Percentiles rank a stretch among this genome's conserved stretches.
phyloP scores from a whole-genome alignment of 2,888 invertebrate genomes.

The Patella ulyssiponensis region DNA sequence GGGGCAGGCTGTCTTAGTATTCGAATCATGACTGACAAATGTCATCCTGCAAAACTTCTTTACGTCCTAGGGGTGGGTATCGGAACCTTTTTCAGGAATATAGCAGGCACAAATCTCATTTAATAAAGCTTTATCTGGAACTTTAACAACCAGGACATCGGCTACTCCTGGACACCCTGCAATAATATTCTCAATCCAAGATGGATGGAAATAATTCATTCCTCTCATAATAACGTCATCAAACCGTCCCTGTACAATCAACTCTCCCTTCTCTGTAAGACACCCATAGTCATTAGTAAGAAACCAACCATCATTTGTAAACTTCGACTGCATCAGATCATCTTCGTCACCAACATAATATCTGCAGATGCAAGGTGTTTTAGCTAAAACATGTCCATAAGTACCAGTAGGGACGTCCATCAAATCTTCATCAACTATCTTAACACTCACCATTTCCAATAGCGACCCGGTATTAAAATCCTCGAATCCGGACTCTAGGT shows the following conservation, averaged over 20 bases:
- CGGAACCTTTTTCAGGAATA: neutral
- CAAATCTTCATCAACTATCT: conserved; percentile 24
- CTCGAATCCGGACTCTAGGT: conserved; percentile 18
- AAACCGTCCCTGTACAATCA: conserved; percentile 13
- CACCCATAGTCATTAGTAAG: conserved; percentile 11
- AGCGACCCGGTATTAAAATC: conserved; percentile 26
- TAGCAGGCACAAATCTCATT: conserved; percentile 14
- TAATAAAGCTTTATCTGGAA: conserved; percentile 7
- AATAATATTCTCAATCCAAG: conserved; percentile 27
- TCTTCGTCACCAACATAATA: conserved; percentile 6
- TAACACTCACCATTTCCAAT: conserved; percentile 16
- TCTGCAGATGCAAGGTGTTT: neutral
- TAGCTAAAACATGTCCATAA: conserved; percentile 8
- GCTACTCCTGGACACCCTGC: neutral
- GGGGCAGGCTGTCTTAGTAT: neutral
- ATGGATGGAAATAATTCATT: conserved; percentile 20
- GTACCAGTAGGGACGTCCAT: conserved; percentile 6
- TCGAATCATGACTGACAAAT: conserved; percentile 10
- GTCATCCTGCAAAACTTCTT: conserved; percentile 12
- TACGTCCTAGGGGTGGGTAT: neutral
- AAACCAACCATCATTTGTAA: conserved; percentile 8
- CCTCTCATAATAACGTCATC: conserved; percentile 25
- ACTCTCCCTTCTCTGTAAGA: neutral
- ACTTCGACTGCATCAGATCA: neutral
- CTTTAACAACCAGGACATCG: conserved; percentile 15